Evolutionary conservation across 2,113 vertebrate genomes (phyloP), one percentile per base, ranked within the genome.

Genomic region (Myrmecobius fasciatus): DNA sequence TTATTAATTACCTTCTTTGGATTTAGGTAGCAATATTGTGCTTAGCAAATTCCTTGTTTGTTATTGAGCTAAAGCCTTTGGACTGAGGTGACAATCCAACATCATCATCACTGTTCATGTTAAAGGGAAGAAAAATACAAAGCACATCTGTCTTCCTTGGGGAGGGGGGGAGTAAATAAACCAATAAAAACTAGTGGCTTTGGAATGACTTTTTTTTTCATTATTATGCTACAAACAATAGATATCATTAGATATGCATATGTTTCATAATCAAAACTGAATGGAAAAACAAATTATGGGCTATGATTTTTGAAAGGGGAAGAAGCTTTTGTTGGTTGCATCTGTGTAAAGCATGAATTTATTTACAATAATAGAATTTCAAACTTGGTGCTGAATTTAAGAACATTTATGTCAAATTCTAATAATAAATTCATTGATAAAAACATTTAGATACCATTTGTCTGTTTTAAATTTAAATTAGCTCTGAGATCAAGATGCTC

Each of bases 41-140:
- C 93, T 75, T 89, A 98, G 93, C 94, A 94, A 96, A 93, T 36
- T 98, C 93, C 96, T 92, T 94, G 56, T 49, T 95, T 56, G 90
- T 92, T 95, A 60, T 43, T 20, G 51, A 91, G 96, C 97, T 96
- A 97, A 96, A 97, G 95, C 95, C 97, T 91, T 97, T 90, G 0
- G 28, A 98, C 28, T 97, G 97, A 96, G 94, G 97, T 0, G 0
- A 93, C 52, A 93, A 95, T n/a, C n/a, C n/a, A n/a, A n/a, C n/a
- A n/a, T n/a, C n/a, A n/a, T n/a, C n/a, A n/a, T n/a, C 75, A 95
- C 89, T 97, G 96, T 0, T 54, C 94, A 43, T 92, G 46, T 92
- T 25, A 94, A 95, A 53, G 0, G 46, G 52, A 96, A 96, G 20
- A 97, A 92, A 93, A 89, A 75, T n/a, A 47, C 12, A 94, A 94